These are phyloP conservation scores for Pseudomyrmex concolor DNA, from an alignment of 1,140 invertebrate species.

Conservation along the genomic window DNA sequence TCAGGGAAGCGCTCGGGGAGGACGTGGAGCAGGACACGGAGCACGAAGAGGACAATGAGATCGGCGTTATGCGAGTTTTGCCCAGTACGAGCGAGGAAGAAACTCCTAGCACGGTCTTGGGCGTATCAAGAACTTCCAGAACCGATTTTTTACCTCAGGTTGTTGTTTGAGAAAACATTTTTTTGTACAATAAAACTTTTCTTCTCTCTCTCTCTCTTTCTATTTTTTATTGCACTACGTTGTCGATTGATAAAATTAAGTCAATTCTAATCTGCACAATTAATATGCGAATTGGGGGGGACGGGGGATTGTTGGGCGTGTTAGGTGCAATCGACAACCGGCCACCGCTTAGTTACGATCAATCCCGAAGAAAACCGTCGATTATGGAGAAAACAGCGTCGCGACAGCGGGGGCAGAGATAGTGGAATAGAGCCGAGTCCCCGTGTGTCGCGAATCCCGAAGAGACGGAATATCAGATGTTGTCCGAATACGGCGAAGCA, in stretches of 20 bases:
- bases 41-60: constrained; percentile 77
- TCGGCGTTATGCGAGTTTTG: constrained; percentile 79
- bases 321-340: constrained; percentile 73
- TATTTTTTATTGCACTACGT: neutral
- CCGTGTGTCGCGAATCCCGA: constrained; percentile 82
- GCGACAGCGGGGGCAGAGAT: constrained; percentile 81
- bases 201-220: neutral
- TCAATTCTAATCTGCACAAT: neutral
- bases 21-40: constrained; percentile 76
- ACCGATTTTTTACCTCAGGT: constrained; percentile 79
- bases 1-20: constrained; percentile 75
- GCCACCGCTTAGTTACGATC: constrained; percentile 69
- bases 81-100: constrained; percentile 83
- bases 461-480: constrained; percentile 78
- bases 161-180: constrained; percentile 12
- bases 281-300: neutral
- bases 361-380: constrained; percentile 65
- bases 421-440: constrained; percentile 84
- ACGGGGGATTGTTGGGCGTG: too few species aligned
- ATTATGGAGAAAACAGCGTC: constrained; percentile 76
- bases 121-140: constrained; percentile 63
- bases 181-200: neutral
- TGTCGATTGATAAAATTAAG: neutral
- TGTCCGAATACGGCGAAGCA: constrained; percentile 81
- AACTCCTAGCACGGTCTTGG: constrained; percentile 62